These are phyloP conservation scores for Malaclemys terrapin DNA, from an alignment of 2,113 vertebrate species.

Conservation along the genomic window DNA sequence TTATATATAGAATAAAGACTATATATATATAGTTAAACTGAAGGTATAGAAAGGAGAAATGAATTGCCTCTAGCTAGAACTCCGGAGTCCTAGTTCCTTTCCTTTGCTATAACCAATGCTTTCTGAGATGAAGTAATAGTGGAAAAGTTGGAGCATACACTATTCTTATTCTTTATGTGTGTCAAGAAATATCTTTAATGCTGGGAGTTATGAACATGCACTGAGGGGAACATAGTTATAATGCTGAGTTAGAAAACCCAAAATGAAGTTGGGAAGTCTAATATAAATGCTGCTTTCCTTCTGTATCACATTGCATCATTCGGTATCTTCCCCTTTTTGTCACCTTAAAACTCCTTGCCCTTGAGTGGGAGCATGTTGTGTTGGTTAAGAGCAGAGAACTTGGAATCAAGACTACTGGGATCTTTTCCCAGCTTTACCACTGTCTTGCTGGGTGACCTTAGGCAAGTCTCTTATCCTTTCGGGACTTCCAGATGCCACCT, in stretches of 20 bases:
- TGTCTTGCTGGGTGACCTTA: not conserved
- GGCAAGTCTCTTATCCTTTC: not conserved
- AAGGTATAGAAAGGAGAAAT: not conserved
- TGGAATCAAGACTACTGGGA: not conserved
- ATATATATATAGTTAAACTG: not conserved
- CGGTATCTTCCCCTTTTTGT: not conserved
- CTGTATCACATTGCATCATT: not conserved
- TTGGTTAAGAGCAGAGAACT: not conserved
- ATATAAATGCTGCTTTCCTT: not conserved
- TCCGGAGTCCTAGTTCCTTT: not conserved
- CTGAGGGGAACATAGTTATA: not conserved
- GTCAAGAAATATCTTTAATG: not conserved
- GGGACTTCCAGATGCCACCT: not conserved
- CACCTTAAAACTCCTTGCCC: not conserved
- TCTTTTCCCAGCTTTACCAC: not conserved
- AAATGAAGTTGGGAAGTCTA: not conserved
- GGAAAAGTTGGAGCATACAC: not conserved
- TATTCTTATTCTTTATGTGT: not conserved
- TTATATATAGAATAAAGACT: not conserved
- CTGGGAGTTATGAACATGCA: not conserved
- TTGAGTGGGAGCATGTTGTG: not conserved
- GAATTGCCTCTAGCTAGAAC: not conserved
- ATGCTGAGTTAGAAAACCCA: not conserved
- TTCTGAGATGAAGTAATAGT: not conserved
- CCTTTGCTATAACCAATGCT: not conserved